Conservation (phyloP, 2,888 invertebrate species). For the Leptodirus hochenwartii region DNA sequence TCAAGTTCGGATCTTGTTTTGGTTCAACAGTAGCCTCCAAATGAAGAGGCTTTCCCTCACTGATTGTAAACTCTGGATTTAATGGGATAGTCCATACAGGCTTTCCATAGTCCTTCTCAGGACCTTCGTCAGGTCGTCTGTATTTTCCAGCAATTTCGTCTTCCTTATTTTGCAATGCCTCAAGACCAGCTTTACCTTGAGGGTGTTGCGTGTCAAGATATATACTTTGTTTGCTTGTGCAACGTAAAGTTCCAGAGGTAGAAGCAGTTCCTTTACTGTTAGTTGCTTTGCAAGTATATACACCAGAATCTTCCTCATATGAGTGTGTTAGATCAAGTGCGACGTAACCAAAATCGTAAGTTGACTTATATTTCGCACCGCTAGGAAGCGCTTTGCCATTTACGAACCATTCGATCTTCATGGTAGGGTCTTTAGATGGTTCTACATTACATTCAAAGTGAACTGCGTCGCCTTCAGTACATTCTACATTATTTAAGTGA, state of each 20-base stretch:
- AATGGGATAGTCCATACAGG: constrained; percentile 76
- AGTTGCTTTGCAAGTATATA: constrained; percentile 78
- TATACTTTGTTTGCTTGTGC: constrained; percentile 61
- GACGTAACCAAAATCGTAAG: constrained; percentile 92
- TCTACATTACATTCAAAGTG: constrained; percentile 88
- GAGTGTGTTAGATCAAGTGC: constrained; percentile 75
- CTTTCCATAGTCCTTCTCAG: constrained; percentile 63
- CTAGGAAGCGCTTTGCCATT: constrained; percentile 79
- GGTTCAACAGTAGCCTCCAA: constrained; percentile 92
- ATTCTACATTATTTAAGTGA: constrained; percentile 78
- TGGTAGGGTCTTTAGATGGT: constrained; percentile 78
- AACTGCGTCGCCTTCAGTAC: constrained; percentile 71
- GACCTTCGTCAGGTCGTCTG: constrained; percentile 45
- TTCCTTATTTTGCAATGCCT: constrained; percentile 79
- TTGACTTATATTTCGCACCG: constrained; percentile 80
- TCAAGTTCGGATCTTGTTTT: constrained; percentile 76
- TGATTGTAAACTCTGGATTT: constrained; percentile 58
- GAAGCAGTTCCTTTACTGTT: constrained; percentile 80
- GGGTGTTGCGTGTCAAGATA: constrained; percentile 88
- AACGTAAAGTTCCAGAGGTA: constrained; percentile 75
- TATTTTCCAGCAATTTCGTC: constrained; percentile 57
- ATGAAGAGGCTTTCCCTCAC: constrained; percentile 72
- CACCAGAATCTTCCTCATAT: constrained; percentile 83
- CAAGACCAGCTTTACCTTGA: constrained; percentile 77
- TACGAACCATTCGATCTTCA: constrained; percentile 87